Conservation (phyloP, 2,888 invertebrate genomes). For the Lottia scabra region DNA sequence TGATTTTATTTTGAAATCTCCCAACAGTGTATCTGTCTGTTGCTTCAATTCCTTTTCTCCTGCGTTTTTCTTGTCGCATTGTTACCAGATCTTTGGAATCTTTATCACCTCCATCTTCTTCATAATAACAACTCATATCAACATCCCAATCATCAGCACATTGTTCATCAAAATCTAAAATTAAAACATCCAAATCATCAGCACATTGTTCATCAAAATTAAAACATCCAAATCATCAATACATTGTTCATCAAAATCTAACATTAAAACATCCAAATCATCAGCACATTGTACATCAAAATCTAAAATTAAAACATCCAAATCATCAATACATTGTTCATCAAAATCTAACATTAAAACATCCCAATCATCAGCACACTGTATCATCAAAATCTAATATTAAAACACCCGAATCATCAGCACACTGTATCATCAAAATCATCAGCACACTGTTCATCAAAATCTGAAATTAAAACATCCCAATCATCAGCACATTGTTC, state of each 20-base stretch:
- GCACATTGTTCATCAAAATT: constrained; percentile 42
- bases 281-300: constrained; percentile 74
- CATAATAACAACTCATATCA: constrained; percentile 73
- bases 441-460: constrained; percentile 73
- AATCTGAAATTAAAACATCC: too few species aligned
- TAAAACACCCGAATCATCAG: too few species aligned
- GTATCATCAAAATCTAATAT: too few species aligned
- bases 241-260: constrained; percentile 73
- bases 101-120: constrained; percentile 69
- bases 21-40: constrained; percentile 52
- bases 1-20: constrained; percentile 25
- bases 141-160: constrained; percentile 75
- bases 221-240: constrained; percentile 73
- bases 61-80: constrained; percentile 67
- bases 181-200: background rate
- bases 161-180: constrained; percentile 72
- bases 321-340: background rate
- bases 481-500: too few species aligned
- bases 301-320: constrained; percentile 47
- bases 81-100: constrained; percentile 71
- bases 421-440: constrained; percentile 72
- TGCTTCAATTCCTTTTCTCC: constrained; percentile 48
- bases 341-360: background rate
- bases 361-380: background rate
- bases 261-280: constrained; percentile 72